Percentiles rank a stretch among this genome's conserved stretches.
Evolutionary conservation across 1,140 invertebrate species (phyloP).

Genomic region (Bacillus rossius): DNA sequence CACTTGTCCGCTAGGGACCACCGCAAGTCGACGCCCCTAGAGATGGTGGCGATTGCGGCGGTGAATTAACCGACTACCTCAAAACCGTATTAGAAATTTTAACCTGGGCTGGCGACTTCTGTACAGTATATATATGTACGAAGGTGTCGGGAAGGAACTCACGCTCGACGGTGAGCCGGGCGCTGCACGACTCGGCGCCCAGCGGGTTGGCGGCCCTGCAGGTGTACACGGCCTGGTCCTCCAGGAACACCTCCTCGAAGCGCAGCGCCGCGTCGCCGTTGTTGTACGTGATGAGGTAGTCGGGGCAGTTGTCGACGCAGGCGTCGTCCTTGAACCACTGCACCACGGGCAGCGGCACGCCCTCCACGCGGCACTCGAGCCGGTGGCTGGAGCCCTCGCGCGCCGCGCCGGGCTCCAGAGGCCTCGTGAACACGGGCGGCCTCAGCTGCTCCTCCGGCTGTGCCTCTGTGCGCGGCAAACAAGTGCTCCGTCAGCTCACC

Average conservation of each 20-base stretch:
- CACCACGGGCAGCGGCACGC: constrained; percentile 70
- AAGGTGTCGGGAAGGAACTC: too few species aligned
- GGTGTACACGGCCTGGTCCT: constrained; percentile 56
- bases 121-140: too few species aligned
- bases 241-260: constrained; percentile 51
- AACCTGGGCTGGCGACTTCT: too few species aligned
- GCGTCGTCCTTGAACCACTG: constrained; percentile 71
- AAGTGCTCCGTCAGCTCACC: too few species aligned
- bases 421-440: constrained; percentile 57
- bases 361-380: constrained; percentile 65
- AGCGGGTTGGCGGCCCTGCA: constrained; percentile 65
- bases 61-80: too few species aligned
- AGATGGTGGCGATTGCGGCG: too few species aligned
- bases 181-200: constrained; percentile 55
- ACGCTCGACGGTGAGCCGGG: constrained; percentile 49
- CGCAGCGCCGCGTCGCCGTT: constrained; percentile 57
- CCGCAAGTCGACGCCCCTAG: too few species aligned
- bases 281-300: constrained; percentile 60
- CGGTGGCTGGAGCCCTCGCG: constrained; percentile 59
- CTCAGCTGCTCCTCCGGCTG: constrained; percentile 57
- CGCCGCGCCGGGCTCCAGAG: constrained; percentile 53
- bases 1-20: too few species aligned
- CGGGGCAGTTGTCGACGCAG: constrained; percentile 66
- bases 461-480: constrained; percentile 45
- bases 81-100: too few species aligned